These are phyloP conservation scores for Drosophila chauvacae DNA, from an alignment of 1,140 invertebrate genomes.

Conservation along the genomic window DNA sequence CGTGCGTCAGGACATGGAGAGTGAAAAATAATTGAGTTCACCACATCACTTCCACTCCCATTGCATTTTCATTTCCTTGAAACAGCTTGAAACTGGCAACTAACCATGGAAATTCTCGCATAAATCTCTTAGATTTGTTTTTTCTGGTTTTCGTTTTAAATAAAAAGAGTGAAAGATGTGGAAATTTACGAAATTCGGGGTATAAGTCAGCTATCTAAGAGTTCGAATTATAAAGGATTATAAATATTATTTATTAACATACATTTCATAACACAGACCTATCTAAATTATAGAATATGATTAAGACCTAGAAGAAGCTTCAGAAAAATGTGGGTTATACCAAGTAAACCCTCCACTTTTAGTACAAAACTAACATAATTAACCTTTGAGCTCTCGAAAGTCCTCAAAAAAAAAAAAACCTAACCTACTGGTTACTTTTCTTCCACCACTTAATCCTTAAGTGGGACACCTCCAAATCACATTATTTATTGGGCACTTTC, in stretches of 20 bases:
- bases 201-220: too few relatives aligned
- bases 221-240: too few relatives aligned
- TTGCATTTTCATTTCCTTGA: conserved; percentile 1
- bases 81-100: conserved; percentile 2
- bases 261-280: too few relatives aligned
- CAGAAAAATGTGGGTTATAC: fast-evolving
- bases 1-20: conserved; percentile 31
- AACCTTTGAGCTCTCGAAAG: too few relatives aligned
- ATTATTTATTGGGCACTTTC: conserved; percentile 40
- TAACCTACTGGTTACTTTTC: not conserved
- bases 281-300: not conserved
- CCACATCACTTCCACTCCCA: not conserved
- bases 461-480: conserved; percentile 27
- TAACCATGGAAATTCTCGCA: not conserved
- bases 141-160: not conserved
- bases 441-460: not conserved
- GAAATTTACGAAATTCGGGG: not conserved
- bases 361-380: not conserved
- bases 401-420: not conserved
- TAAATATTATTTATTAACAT: not conserved
- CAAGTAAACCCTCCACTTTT: not conserved
- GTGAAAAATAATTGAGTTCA: conserved; percentile 30
- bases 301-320: not conserved
- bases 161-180: not conserved
- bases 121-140: not conserved